Evolutionary conservation across 1,140 invertebrate species (phyloP).

Genomic region (Caenorhabditis inopinata): DNA sequence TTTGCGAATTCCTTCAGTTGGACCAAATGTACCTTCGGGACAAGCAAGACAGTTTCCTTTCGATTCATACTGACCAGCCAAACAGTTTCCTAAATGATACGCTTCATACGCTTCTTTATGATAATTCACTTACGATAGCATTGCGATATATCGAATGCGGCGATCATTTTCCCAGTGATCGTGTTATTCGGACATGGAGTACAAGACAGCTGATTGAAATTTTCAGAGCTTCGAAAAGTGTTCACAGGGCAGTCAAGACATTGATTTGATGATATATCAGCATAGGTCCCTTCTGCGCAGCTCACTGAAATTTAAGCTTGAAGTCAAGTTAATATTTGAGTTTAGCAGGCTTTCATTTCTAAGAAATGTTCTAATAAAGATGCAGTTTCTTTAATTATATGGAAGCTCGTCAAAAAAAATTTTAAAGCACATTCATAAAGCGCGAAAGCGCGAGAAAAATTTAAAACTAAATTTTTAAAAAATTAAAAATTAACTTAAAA

Average conservation of each 20-base stretch:
- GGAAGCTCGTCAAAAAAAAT: too few species aligned
- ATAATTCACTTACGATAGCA: slow-evolving; percentile 5
- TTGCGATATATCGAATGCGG: background rate
- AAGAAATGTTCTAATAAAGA: too few species aligned
- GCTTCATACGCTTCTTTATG: too few species aligned
- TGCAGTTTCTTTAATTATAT: too few species aligned
- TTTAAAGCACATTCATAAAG: too few species aligned
- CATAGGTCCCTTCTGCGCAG: background rate
- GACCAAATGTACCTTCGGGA: background rate
- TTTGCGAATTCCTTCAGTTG: background rate
- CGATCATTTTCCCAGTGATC: background rate
- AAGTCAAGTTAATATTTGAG: too few species aligned
- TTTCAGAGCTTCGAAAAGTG: background rate
- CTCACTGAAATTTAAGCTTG: background rate
- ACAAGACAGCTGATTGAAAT: background rate
- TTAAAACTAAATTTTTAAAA: background rate
- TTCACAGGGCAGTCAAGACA: background rate
- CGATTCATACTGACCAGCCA: background rate
- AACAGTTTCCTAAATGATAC: background rate
- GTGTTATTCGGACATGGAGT: background rate
- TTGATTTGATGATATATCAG: background rate
- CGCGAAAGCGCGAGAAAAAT: too few species aligned
- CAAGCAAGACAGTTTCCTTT: background rate
- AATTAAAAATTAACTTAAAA: background rate
- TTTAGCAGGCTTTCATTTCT: too few species aligned